A percentile compares a stretch with the other conserved stretches of the same genome.
These are phyloP conservation scores for Trissonchulus sp. DNA, from an alignment of 2,888 invertebrate genomes.

Conservation along the genomic window DNA sequence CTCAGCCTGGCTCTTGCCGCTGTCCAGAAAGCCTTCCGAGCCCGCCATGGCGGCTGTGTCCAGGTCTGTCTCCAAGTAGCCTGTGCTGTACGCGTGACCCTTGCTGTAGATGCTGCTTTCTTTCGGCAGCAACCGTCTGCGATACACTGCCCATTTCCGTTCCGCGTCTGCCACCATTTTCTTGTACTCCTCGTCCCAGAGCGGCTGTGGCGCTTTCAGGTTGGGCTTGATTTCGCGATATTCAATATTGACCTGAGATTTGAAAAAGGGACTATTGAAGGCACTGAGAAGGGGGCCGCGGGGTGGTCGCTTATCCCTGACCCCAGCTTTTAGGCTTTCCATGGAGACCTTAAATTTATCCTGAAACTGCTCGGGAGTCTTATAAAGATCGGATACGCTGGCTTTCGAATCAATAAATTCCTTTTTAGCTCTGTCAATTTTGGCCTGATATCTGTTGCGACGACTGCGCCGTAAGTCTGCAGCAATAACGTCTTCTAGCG, in stretches of 20 bases:
- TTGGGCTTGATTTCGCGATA: conserved; percentile 17
- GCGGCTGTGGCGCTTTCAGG: conserved; percentile 14
- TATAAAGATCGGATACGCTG: conserved; percentile 32
- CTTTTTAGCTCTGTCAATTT: conserved; percentile 30
- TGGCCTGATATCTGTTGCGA: conserved; percentile 27
- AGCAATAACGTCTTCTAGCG: not conserved
- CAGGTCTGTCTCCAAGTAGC: conserved; percentile 42
- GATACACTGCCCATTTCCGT: conserved; percentile 39
- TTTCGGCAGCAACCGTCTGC: conserved; percentile 37
- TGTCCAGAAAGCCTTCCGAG: too few species aligned
- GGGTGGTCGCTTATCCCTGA: conserved; percentile 7
- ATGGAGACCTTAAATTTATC: conserved; percentile 33
- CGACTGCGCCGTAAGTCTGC: not conserved
- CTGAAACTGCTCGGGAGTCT: conserved; percentile 30
- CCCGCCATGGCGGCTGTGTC: conserved; percentile 29
- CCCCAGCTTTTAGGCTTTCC: conserved; percentile 16
- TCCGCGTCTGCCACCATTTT: conserved; percentile 47
- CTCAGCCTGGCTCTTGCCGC: conserved; percentile 33
- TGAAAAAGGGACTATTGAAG: conserved; percentile 47
- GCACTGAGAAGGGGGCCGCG: conserved; percentile 49
- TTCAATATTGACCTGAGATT: conserved; percentile 24
- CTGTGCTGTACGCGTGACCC: conserved; percentile 35
- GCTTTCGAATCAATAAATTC: conserved; percentile 29
- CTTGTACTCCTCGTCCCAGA: conserved; percentile 44
- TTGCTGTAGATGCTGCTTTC: conserved; percentile 39